Evolutionary conservation across 1,140 invertebrate species (phyloP).

Genomic region (Choristoneura fumiferana): DNA sequence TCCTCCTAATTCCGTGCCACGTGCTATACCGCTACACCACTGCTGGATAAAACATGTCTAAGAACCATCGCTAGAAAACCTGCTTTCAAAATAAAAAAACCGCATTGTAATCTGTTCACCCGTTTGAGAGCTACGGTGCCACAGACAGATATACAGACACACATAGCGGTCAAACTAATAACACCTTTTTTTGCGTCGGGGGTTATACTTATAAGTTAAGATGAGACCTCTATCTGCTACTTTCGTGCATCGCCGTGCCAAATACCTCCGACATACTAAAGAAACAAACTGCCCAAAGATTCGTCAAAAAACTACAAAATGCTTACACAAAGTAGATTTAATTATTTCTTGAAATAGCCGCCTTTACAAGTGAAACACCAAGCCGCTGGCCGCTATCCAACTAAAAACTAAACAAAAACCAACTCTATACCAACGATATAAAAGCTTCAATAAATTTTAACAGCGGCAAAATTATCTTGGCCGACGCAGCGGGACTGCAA

Average conservation of each 20-base stretch:
- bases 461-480: background rate
- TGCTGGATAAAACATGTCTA: no score
- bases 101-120: no score
- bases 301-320: slow-evolving; percentile 43
- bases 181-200: no score
- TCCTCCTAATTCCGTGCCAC: no score
- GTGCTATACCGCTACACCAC: no score
- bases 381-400: background rate
- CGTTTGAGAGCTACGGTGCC: no score
- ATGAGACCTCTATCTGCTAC: no score
- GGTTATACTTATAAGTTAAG: no score
- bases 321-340: slow-evolving; percentile 49
- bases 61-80: no score
- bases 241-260: background rate
- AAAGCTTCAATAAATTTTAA: background rate
- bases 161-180: no score
- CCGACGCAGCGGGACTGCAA: background rate
- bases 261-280: slow-evolving; percentile 44
- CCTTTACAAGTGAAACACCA: slow-evolving; percentile 14
- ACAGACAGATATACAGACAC: no score
- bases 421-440: background rate
- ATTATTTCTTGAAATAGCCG: slow-evolving; percentile 44
- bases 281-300: slow-evolving; percentile 25
- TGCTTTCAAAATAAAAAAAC: no score
- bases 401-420: background rate